Percentiles rank a stretch among this genome's conserved stretches.
phyloP scores from a whole-genome alignment of 2,888 invertebrate genomes.

The Caenorhabditis angaria region DNA sequence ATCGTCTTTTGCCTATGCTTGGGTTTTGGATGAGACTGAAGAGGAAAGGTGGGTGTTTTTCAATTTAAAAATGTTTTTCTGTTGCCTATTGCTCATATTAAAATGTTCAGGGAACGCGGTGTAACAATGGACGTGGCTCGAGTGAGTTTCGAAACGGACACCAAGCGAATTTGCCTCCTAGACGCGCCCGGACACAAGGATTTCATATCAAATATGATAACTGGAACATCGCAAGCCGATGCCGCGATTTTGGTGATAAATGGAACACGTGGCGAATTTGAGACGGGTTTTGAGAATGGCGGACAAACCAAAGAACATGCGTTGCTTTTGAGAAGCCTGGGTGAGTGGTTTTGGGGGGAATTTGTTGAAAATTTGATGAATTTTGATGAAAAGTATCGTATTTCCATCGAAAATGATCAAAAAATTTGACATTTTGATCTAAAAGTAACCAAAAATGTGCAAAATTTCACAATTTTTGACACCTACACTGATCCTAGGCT shows the following conservation, averaged over 20 bases:
- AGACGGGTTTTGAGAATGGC: constrained; percentile 96
- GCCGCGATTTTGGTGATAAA: constrained; percentile 95
- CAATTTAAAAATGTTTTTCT: not conserved
- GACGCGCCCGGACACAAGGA: constrained; percentile 99
- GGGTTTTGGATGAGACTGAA: constrained; percentile 98
- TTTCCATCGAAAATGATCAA: no score
- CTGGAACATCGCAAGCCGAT: constrained; percentile 92
- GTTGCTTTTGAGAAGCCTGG: constrained; percentile 84
- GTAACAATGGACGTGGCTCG: constrained; percentile 98
- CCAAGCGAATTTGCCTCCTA: constrained; percentile 77
- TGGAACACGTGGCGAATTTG: constrained; percentile 92
- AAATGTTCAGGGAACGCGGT: constrained; percentile 80
- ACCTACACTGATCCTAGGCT: no score
- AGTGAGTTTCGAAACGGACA: constrained; percentile 64
- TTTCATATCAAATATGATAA: constrained; percentile 99
- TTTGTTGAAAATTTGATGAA: not conserved
- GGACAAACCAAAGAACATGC: constrained; percentile 98
- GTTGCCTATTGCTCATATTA: no score
- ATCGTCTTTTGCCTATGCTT: constrained; percentile 87
- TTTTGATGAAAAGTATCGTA: not conserved
- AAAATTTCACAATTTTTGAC: no score
- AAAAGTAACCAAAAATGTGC: no score
- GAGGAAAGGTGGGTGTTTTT: constrained; percentile 81
- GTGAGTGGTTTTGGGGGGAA: constrained; percentile 72
- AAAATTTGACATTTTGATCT: no score